Percentiles rank a stretch among this genome's conserved stretches.
Evolutionary conservation across 2,888 invertebrate genomes (phyloP).

Genomic region (Ephialtes manifestator): DNA sequence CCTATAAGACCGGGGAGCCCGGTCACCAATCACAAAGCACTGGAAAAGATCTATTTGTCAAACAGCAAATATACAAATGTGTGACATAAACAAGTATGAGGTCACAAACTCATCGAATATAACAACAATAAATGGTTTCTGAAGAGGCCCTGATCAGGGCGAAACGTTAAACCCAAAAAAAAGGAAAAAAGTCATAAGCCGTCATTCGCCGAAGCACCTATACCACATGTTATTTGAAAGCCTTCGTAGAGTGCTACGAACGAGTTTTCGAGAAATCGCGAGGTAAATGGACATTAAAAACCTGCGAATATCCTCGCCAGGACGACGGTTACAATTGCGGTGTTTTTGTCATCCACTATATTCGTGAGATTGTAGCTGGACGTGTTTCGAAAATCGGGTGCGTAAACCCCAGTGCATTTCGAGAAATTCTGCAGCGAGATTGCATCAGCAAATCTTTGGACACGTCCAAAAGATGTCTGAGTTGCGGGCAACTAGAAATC

Average conservation of each 20-base stretch:
- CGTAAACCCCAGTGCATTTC: constrained; percentile 26
- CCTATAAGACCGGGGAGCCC: too few relatives aligned
- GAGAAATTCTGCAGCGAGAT: constrained; percentile 24
- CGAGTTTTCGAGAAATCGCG: constrained; percentile 36
- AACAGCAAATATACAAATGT: too few relatives aligned
- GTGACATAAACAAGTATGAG: too few relatives aligned
- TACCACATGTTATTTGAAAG: too few relatives aligned
- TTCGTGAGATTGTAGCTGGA: constrained; percentile 27
- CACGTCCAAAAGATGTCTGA: constrained; percentile 28
- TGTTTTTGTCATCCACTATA: constrained; percentile 49
- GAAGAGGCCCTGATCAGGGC: too few relatives aligned
- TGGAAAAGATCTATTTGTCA: too few relatives aligned
- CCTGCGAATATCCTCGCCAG: constrained; percentile 34
- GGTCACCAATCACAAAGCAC: too few relatives aligned
- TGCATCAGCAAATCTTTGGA: constrained; percentile 28
- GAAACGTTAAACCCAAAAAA: too few relatives aligned
- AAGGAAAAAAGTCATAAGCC: too few relatives aligned
- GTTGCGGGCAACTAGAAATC: constrained; percentile 46
- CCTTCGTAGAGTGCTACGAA: background rate
- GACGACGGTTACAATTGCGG: constrained; percentile 57
- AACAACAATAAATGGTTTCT: too few relatives aligned
- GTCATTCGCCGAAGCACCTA: too few relatives aligned
- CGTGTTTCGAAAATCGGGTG: constrained; percentile 2
- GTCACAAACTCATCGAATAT: too few relatives aligned
- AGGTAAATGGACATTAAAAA: background rate